Base-by-base conservation (phyloP, 1,140 invertebrate species). In the Leptonema lineaticorne region DNA sequence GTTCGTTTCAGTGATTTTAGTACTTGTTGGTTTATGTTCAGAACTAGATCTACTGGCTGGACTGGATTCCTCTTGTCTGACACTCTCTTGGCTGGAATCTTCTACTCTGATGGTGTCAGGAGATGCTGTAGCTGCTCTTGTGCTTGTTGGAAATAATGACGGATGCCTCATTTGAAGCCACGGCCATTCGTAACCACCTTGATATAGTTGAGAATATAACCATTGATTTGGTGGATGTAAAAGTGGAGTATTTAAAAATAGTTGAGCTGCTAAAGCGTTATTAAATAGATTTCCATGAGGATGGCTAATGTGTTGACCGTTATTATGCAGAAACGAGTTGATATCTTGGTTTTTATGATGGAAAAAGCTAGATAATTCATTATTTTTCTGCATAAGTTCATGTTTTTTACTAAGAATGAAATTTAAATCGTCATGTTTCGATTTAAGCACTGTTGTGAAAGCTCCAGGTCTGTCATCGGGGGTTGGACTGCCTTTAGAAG, bases 171-270 rank as follows among this genome's bases (percentile, higher is more conserved):
- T 72, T 48, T 77, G 77, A 69, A 85, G 78, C 87, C 88, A 88
- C 1, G 81, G 78, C 72, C 85, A 84, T 73, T 87, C 87, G 70
- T 87, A 87, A 60, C 75, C 80, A 14, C 85, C 82, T 30, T 76
- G 79, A 73, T 90, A 90, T 1, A 90, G 79, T 74, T 90, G 88
- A 0, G 87, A 88, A 75, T 90, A 90, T 0, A 90, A 78, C 88
- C 88, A 90, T 62, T 89, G 88, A 29, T 87, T 87, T 1, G 88
- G 87, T 2, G 88, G 87, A n/a, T 88, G 87, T 37, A 90, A 74
- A 7, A 90, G 77, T 0, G 89, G 88, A 2, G 87, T 85, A 74
- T 90, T 89, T 24, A 90, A 78, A 74, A 90, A 90, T 37, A 90
- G 77, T 76, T 88, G 87, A 3, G 87, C 87, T 5, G 88, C 88